A percentile compares a stretch with the other conserved stretches of the same genome.
These are phyloP conservation scores for Drosophila birchii DNA, from an alignment of 2,888 invertebrate species.

Conservation along the genomic window DNA sequence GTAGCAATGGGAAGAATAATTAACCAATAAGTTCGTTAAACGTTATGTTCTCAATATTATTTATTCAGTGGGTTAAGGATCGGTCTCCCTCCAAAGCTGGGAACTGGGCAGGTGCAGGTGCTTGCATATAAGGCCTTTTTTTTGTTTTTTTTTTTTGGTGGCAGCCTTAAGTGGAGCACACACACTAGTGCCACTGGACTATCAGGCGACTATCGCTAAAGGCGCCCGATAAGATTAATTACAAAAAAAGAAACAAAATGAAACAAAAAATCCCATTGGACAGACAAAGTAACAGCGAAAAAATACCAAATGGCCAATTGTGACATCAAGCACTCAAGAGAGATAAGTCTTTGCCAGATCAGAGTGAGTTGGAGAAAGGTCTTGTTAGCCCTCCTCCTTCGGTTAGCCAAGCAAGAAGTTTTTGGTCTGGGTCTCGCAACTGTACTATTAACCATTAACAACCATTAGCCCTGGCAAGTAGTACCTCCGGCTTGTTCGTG, in stretches of 20 bases:
- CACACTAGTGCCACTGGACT: background rate
- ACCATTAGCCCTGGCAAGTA: background rate
- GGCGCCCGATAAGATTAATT: conserved; percentile 43
- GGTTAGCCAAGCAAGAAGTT: background rate
- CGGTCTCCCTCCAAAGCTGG: background rate
- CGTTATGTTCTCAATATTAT: background rate
- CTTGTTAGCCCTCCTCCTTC: too few species aligned
- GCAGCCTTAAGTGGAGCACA: conserved; percentile 16
- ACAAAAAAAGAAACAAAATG: background rate
- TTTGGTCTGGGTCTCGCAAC: background rate
- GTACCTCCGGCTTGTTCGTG: conserved; percentile 2
- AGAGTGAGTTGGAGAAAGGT: background rate
- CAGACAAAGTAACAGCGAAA: conserved; percentile 9
- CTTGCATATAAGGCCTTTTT: background rate
- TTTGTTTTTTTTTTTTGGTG: background rate
- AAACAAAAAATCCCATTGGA: conserved; percentile 6
- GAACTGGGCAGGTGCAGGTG: conserved; percentile 1
- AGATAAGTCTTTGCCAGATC: conserved; percentile 4
- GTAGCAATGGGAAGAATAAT: background rate
- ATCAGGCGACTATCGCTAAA: conserved; percentile 36
- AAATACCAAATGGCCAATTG: conserved; percentile 12
- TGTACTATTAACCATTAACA: background rate
- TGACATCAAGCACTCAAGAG: conserved; percentile 2
- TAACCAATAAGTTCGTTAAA: background rate
- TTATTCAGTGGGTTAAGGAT: background rate